Conservation (phyloP, 2,113 vertebrate species). For the Pelodiscus sinensis region DNA sequence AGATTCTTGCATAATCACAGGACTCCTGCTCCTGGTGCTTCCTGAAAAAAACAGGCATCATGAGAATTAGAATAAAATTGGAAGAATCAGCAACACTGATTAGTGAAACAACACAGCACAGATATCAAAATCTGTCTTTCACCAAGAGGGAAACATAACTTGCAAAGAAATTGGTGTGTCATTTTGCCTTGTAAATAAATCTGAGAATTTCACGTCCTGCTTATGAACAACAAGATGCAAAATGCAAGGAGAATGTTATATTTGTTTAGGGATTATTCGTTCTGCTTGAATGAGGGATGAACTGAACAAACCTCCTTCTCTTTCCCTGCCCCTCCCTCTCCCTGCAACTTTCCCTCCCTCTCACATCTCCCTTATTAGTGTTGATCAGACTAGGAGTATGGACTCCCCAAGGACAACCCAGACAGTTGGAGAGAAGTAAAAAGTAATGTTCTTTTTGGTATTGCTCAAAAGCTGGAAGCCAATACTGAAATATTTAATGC, state of each 20-base stretch:
- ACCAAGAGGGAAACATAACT: background rate
- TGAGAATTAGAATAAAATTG: background rate
- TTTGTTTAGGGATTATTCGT: background rate
- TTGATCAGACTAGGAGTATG: background rate
- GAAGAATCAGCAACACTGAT: background rate
- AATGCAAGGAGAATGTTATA: background rate
- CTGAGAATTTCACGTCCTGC: constrained; percentile 25
- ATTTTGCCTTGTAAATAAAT: background rate
- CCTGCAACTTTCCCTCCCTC: background rate
- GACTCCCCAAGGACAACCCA: constrained; percentile 2
- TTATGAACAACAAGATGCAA: background rate
- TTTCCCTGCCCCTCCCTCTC: background rate
- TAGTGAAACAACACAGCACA: background rate
- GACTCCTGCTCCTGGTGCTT: constrained; percentile 62
- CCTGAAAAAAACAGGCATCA: constrained; percentile 48
- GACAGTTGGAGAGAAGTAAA: background rate
- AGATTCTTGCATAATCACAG: constrained; percentile 68
- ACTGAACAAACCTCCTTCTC: background rate
- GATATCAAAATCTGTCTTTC: constrained; percentile 34
- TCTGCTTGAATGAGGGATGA: background rate
- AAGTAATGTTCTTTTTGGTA: constrained; percentile 28
- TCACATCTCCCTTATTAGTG: background rate
- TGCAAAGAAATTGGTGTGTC: background rate
- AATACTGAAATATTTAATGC: constrained; percentile 24
- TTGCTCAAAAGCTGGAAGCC: constrained; percentile 31